Base-by-base conservation (phyloP, 1,140 invertebrate species). In the Drosophila eugracilis region DNA sequence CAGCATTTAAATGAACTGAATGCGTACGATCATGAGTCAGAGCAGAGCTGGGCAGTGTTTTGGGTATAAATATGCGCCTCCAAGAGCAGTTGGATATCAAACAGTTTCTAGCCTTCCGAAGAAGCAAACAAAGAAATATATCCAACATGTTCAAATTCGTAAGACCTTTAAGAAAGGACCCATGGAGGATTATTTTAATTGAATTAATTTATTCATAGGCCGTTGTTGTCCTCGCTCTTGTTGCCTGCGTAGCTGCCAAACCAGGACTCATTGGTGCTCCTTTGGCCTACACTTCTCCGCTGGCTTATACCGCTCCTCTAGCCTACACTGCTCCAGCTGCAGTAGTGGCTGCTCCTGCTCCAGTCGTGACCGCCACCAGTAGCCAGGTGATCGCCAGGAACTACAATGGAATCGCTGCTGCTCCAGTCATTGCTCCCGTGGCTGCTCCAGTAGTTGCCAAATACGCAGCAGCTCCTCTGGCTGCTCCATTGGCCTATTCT, bases 351-450 rank as follows among this genome's bases (percentile, higher is more conserved):
- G 78, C 78, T 14, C 78, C 78, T 47, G 78, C 91, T 34, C 91
- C 91, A 3, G 75, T 89, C 14, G 72, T 92, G 32, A 92, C 92
- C 14, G 91, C 93, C 14, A 89, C 83, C 5, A 93, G 92, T 34
- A 92, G 92, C 28, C 92, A 93, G 75, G 91, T 91, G 47, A 53
- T 93, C 60, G 91, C 92, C 37, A 90, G 92, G 42, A 92, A 93
- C 69, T 92, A 77, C 58, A 92, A 92, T 75, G 92, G 91, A 6
- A 91, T 91, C 26, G 90, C 91, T 0, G 14, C 72, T 42, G 81
- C 86, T 34, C 78, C 74, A 7, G 62, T 83, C 7, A 48, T 83
- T 19, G 74, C 42, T 45, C 42, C 42, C 1, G 26, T 80, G 24
- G 9, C 76, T 79, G 12, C 2, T 12, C 71, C 65, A 7, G 5